A percentile compares a stretch with the other conserved stretches of the same genome.
Evolutionary conservation across 92 coral and sea anemone genomes (phyloP).

Genomic region (Porites divaricata): DNA sequence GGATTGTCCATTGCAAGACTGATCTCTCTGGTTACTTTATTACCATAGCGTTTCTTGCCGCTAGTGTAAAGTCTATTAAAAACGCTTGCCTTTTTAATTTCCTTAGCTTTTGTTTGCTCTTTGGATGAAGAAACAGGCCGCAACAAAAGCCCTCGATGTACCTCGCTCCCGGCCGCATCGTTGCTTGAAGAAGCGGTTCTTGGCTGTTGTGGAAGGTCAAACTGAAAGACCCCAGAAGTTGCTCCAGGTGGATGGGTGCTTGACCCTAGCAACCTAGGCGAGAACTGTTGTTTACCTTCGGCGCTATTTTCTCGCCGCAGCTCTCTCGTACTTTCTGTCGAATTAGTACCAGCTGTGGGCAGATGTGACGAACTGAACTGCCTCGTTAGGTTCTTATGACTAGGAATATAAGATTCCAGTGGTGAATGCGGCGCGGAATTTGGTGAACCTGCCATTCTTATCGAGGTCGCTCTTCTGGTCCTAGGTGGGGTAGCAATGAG

Average conservation of each 20-base stretch:
- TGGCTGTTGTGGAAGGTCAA: constrained; percentile 20
- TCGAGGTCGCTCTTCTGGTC: constrained; percentile 31
- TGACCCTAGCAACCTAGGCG: constrained; percentile 35
- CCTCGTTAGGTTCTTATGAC: constrained; percentile 14
- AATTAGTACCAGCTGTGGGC: constrained; percentile 12
- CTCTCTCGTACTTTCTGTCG: constrained; percentile 18
- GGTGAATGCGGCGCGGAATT: constrained; percentile 21
- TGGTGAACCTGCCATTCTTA: constrained; percentile 7
- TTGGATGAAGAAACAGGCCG: constrained; percentile 24
- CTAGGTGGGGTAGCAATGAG: constrained; percentile 48
- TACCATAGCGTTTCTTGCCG: constrained; percentile 4
- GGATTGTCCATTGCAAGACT: background rate
- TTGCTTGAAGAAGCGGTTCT: constrained; percentile 2
- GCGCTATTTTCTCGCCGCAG: constrained; percentile 7
- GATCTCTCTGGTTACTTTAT: background rate
- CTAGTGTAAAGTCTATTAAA: constrained; percentile 32
- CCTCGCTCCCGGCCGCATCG: background rate
- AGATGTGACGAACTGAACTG: constrained; percentile 27
- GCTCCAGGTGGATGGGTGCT: background rate
- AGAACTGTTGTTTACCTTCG: constrained; percentile 27
- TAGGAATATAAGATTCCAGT: background rate
- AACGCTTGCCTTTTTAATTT: constrained; percentile 31
- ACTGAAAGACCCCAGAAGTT: background rate
- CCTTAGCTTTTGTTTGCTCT: constrained; percentile 48
- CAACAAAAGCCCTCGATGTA: constrained; percentile 28